Conservation (phyloP, 2,797 vertebrate genomes). For the Champsocephalus esox region DNA sequence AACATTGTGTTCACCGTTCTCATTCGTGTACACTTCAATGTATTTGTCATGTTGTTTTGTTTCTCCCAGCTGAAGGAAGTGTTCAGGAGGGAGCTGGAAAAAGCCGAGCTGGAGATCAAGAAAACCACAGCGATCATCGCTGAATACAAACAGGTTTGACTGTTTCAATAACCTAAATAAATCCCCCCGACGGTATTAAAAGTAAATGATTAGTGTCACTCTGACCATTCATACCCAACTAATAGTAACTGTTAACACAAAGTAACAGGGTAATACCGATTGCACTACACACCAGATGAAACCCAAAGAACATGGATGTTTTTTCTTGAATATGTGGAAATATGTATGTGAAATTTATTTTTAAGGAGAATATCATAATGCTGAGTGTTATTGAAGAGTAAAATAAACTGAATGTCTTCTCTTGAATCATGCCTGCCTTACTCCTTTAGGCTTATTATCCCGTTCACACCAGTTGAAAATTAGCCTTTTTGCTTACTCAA, state of each 20-base stretch:
- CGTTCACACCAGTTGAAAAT: neutral
- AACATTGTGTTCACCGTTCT: neutral
- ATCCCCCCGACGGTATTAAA: neutral
- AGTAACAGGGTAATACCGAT: neutral
- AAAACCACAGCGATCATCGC: constrained; percentile 98
- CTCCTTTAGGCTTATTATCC: neutral
- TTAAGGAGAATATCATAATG: neutral
- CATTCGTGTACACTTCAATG: neutral
- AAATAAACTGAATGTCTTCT: neutral
- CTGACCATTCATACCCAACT: neutral
- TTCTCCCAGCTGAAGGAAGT: constrained; percentile 93
- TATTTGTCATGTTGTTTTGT: constrained; percentile 10
- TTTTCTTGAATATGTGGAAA: neutral
- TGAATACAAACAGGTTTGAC: constrained; percentile 95
- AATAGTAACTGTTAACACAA: neutral
- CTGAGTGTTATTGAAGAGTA: neutral
- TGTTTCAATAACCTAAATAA: neutral
- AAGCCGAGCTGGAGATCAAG: constrained; percentile 97
- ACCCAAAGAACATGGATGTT: neutral
- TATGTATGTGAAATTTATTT: neutral
- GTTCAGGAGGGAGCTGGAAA: constrained; percentile 97
- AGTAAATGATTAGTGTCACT: neutral
- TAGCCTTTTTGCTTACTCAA: neutral
- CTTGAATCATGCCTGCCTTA: neutral
- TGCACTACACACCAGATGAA: neutral